Evolutionary conservation across 1,140 invertebrate genomes (phyloP), one percentile per base, ranked within the genome.

Genomic region (Charaxes varanes): DNA sequence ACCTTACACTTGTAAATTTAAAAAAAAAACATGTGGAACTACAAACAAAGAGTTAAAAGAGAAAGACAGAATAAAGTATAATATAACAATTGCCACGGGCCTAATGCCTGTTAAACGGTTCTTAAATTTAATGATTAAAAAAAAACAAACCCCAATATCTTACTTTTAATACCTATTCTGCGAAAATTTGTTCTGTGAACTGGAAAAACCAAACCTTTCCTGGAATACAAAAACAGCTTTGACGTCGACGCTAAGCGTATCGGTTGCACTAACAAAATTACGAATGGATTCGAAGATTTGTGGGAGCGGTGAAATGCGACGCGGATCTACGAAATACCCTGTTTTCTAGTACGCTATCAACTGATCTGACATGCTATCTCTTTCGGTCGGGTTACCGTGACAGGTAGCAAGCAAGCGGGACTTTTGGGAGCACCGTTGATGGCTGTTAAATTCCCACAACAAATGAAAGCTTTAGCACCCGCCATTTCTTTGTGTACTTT

Each of bases 331-430:
- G 32, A 47, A 57, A 54, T 34, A 37, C 41, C 37, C 33, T 26
- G 34, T 41, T 41, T 34, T 31, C 32, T 36, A 44, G 22, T 42
- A 27, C 51, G 44, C 42, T 57, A 46, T 53, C 48, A 36, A 37
- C 33, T 31, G 56, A 62, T 56, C 43, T 53, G 41, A 28, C 44
- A 44, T 50, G 34, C 58, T 53, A 59, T 51, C 48, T 42, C 43
- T 42, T 31, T 54, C 47, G 54, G 62, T 43, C 42, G 56, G 56
- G 15, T 70, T 49, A 28, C 45, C 35, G 19, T 56, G 51, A 56
- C 61, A 62, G 57, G 63, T 61, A 69, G 64, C 48, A 50, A 41
- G 47, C 52, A 64, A 61, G 45, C 53, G 58, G 55, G 52, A 63
- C 60, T 66, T 59, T 50, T 57, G 35, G 33, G 41, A 53, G 48